Base-by-base conservation (phyloP, 2,888 invertebrate species). In the Drosophila yooni region DNA sequence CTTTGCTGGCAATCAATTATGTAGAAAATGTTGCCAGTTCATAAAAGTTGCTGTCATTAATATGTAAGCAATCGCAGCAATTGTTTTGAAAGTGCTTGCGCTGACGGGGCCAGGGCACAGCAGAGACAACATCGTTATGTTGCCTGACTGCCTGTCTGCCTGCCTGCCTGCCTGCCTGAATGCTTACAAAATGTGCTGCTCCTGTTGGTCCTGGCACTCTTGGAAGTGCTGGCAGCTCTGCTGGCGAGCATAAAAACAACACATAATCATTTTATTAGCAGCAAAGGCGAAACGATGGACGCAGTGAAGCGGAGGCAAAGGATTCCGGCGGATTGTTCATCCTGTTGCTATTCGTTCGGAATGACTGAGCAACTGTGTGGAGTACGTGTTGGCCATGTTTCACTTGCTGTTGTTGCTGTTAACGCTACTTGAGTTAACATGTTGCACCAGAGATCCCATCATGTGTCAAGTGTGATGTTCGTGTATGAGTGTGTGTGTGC, bases 261-360 rank as follows among this genome's bases (percentile, higher is more conserved):
- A 85, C 88, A 89, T 87, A 87, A 87, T 87, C 86, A 85, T 87
- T 89, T 87, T 87, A 87, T 87, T 89, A 89, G 88, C 85, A 80
- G 61, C 69, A 79, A 79, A 73, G 81, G 70, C 70, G 75, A 21
- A 60, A 36, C 33, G 66, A 31, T 33, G 60, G 58, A 72, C 66
- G 74, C 83, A 84, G 65, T 82, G 82, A 78, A 73, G 82, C 78
- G 52, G 52, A 63, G 52, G 63, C 58, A 76, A 79, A 79, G 84
- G 73, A 73, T 80, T 76, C 74, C 79, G 76, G 33, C 59, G 76
- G 79, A 74, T 84, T 78, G 82, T 76, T 83, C 82, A 78, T 85
- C 75, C 83, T 83, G 88, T 71, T 80, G 77, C 77, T 48, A 40
- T 54, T 43, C 60, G 59, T 65, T 64, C 46, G 51, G 59, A 81